Conservation (phyloP, 1,140 invertebrate species). For the Homarus americanus region DNA sequence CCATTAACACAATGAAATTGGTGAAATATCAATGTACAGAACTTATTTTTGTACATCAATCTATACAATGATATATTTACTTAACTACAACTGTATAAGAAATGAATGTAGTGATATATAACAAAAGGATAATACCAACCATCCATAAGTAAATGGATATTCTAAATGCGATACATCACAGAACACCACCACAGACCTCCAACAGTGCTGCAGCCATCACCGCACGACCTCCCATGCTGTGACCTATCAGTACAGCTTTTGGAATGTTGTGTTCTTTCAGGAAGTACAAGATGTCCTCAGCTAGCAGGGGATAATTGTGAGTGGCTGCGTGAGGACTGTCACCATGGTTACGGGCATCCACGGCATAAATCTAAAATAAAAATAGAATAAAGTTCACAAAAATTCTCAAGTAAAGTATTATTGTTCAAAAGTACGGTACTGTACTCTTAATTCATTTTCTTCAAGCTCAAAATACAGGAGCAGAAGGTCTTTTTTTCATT, state of each 20-base stretch:
- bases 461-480: no score
- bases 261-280: slow-evolving; percentile 82
- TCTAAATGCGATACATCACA: no score
- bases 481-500: no score
- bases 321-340: slow-evolving; percentile 88
- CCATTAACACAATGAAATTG: neutral
- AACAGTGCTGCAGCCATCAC: slow-evolving; percentile 88
- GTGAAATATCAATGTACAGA: neutral
- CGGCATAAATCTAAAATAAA: slow-evolving; percentile 64
- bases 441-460: no score
- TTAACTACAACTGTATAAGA: neutral
- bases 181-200: slow-evolving; percentile 79
- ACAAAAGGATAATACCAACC: neutral
- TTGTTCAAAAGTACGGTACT: no score
- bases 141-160: no score
- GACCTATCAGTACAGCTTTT: slow-evolving; percentile 87
- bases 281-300: slow-evolving; percentile 85
- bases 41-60: neutral
- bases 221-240: slow-evolving; percentile 93
- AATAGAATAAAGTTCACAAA: neutral
- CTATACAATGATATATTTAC: neutral
- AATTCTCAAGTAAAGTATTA: no score
- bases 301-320: slow-evolving; percentile 86
- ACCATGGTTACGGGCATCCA: slow-evolving; percentile 95
- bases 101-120: neutral